Evolutionary conservation across 2,888 invertebrate species (phyloP).

Genomic region (Epiperipatus broadwayi): DNA sequence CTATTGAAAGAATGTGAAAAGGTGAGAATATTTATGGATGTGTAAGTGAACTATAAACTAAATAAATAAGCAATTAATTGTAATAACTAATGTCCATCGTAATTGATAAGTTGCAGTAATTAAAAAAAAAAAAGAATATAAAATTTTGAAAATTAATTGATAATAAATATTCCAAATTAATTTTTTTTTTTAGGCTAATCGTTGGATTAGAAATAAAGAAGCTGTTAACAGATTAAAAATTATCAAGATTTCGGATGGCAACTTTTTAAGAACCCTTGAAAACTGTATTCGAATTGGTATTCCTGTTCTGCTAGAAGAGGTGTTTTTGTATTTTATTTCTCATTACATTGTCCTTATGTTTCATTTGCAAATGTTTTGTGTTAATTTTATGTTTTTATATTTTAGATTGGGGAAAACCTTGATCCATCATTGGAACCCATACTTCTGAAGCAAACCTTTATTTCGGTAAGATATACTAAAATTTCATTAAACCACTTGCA

Average conservation of each 20-base stretch:
- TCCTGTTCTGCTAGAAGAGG: conserved; percentile 21
- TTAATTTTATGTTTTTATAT: too few relatives aligned
- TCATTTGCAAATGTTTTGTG: too few relatives aligned
- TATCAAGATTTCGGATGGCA: conserved; percentile 28
- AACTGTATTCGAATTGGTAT: conserved; percentile 30
- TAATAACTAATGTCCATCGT: too few relatives aligned
- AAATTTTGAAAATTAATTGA: too few relatives aligned
- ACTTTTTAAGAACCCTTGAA: conserved; percentile 29
- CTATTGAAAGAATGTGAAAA: too few relatives aligned
- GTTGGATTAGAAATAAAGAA: conserved; percentile 29
- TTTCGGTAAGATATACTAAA: conserved; percentile 37
- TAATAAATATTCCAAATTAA: background rate
- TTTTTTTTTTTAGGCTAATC: conserved; percentile 22
- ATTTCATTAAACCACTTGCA: conserved; percentile 6
- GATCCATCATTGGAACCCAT: conserved; percentile 31
- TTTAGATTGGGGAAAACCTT: conserved; percentile 25
- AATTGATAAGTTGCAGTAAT: too few relatives aligned
- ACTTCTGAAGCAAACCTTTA: conserved; percentile 49
- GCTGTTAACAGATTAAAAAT: conserved; percentile 25
- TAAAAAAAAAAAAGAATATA: too few relatives aligned
- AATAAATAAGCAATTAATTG: too few relatives aligned
- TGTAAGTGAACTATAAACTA: too few relatives aligned
- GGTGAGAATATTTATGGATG: too few relatives aligned
- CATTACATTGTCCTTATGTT: too few relatives aligned
- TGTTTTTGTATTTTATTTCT: too few relatives aligned